A percentile compares a stretch with the other conserved stretches of the same genome.
phyloP scores from a whole-genome alignment of 2,797 vertebrate genomes.

The Euthynnus affinis region DNA sequence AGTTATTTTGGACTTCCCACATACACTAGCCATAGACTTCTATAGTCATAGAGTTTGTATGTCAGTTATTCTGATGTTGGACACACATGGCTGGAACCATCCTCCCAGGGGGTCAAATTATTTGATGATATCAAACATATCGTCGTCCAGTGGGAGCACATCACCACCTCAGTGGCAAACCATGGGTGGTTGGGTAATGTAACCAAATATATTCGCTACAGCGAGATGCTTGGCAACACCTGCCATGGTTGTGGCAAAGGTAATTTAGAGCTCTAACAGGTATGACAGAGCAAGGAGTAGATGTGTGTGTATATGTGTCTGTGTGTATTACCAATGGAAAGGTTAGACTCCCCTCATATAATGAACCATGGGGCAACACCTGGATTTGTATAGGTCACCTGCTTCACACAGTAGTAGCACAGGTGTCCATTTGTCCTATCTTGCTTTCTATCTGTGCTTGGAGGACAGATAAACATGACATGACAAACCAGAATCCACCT shows the following conservation, averaged over 20 bases:
- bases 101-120: slow-evolving; percentile 41
- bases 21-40: slow-evolving; percentile 21
- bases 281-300: slow-evolving; percentile 75
- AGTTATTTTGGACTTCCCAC: slow-evolving; percentile 36
- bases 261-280: slow-evolving; percentile 87
- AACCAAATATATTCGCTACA: slow-evolving; percentile 82
- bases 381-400: slow-evolving; percentile 64
- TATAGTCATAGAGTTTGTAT: slow-evolving; percentile 42
- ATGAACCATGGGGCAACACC: slow-evolving; percentile 51
- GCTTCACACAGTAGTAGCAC: slow-evolving; percentile 39
- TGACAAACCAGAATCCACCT: slow-evolving; percentile 33
- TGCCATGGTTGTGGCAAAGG: slow-evolving; percentile 71
- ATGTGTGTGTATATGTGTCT: slow-evolving; percentile 43
- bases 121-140: slow-evolving; percentile 60
- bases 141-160: slow-evolving; percentile 40
- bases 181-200: slow-evolving; percentile 75
- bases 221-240: slow-evolving; percentile 76
- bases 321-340: slow-evolving; percentile 59
- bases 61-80: slow-evolving; percentile 57
- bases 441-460: slow-evolving; percentile 38
- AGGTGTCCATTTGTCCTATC: slow-evolving; percentile 33
- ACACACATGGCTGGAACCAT: slow-evolving; percentile 55
- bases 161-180: slow-evolving; percentile 47
- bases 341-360: slow-evolving; percentile 59
- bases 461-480: slow-evolving; percentile 35